phyloP scores from a whole-genome alignment of 2,797 vertebrate species.

The Spondyliosoma cantharus region DNA sequence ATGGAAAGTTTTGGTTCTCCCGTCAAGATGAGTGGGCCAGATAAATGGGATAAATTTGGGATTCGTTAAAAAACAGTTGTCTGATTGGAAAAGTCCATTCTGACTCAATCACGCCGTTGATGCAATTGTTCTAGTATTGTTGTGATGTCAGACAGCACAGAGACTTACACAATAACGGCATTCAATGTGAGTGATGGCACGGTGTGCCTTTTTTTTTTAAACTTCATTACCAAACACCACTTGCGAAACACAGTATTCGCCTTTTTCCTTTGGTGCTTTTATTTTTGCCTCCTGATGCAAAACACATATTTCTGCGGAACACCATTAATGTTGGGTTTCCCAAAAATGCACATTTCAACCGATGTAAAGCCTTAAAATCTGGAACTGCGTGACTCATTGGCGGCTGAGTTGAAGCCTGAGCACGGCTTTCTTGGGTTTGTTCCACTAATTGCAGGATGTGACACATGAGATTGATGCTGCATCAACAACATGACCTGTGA shows the following conservation, averaged over 20 bases:
- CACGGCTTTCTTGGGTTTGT: slow-evolving; percentile 59
- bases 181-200: slow-evolving; percentile 6
- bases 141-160: slow-evolving; percentile 33
- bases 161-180: background rate
- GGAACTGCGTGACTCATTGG: slow-evolving; percentile 44
- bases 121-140: slow-evolving; percentile 12
- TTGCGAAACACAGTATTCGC: background rate
- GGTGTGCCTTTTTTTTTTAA: background rate
- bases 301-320: background rate
- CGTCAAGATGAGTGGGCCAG: background rate
- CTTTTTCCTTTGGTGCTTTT: slow-evolving; percentile 8
- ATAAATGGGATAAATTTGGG: background rate
- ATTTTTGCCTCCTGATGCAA: background rate
- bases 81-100: background rate
- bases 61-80: slow-evolving; percentile 7
- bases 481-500: slow-evolving; percentile 61
- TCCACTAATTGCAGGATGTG: slow-evolving; percentile 75
- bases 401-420: slow-evolving; percentile 37
- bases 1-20: background rate
- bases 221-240: background rate
- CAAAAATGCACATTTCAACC: slow-evolving; percentile 1
- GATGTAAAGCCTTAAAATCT: slow-evolving; percentile 19
- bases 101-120: slow-evolving; percentile 14
- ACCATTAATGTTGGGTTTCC: slow-evolving; percentile 15
- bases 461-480: slow-evolving; percentile 63